Percentiles rank a stretch among this genome's conserved stretches.
Evolutionary conservation across 2,113 vertebrate genomes (phyloP).

Genomic region (Zingel zingel): DNA sequence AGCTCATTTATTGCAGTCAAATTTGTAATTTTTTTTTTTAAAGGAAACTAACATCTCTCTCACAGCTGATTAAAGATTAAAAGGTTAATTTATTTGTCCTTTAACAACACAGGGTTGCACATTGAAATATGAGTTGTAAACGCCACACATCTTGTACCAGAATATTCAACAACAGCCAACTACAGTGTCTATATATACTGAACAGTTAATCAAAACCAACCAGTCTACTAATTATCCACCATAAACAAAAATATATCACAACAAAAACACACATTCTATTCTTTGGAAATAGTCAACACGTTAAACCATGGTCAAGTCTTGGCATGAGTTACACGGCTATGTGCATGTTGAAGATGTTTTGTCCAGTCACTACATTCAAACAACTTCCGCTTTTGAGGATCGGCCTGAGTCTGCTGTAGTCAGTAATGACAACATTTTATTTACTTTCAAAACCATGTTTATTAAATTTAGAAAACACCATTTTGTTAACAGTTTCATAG

Average conservation of each 20-base stretch:
- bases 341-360: background rate
- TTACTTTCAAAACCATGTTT: conserved; percentile 86
- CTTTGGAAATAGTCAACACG: background rate
- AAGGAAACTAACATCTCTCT: conserved; percentile 6
- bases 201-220: background rate
- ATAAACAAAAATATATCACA: background rate
- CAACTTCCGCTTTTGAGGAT: background rate
- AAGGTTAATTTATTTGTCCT: background rate
- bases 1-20: conserved; percentile 29
- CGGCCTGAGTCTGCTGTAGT: background rate
- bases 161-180: conserved; percentile 11
- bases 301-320: background rate
- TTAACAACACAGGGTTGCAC: background rate
- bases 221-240: background rate
- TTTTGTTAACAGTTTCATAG: conserved; percentile 85
- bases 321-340: background rate
- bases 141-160: background rate
- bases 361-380: background rate
- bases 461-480: conserved; percentile 91
- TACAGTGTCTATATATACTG: background rate
- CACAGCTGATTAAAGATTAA: conserved; percentile 8
- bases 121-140: conserved; percentile 9
- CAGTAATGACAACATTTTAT: conserved; percentile 43
- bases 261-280: background rate
- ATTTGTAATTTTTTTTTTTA: background rate